Conservation (phyloP, 2,888 invertebrate genomes). For the Agrochola circellaris region DNA sequence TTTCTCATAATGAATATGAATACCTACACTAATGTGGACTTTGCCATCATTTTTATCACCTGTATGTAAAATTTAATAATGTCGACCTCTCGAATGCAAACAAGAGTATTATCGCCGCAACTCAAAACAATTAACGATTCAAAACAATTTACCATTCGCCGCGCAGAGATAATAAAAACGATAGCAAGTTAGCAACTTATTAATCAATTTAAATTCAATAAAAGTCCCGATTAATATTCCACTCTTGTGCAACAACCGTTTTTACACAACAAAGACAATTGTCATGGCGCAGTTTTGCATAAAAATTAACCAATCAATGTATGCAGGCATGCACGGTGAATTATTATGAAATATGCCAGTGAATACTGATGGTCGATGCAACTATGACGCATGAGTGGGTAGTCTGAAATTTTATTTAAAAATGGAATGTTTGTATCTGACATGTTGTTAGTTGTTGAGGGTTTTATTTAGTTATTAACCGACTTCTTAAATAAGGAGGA, state of each 20-base stretch:
- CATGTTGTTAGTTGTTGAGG: neutral
- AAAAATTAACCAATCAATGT: constrained; percentile 74
- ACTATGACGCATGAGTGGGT: constrained; percentile 58
- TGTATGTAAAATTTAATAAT: neutral
- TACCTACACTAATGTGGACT: neutral
- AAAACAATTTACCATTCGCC: neutral
- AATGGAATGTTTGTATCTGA: constrained; percentile 28
- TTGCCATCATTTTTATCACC: neutral
- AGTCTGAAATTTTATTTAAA: constrained; percentile 57
- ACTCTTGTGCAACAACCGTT: constrained; percentile 54
- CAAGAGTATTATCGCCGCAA: neutral
- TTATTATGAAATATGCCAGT: constrained; percentile 72
- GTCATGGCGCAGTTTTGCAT: constrained; percentile 67
- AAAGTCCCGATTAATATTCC: constrained; percentile 61
- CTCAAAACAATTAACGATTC: constrained; percentile 20
- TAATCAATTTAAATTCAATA: constrained; percentile 46
- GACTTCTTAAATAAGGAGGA: too few relatives aligned
- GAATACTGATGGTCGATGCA: constrained; percentile 69
- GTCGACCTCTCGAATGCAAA: neutral
- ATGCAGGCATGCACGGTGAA: constrained; percentile 69
- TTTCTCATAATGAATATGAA: neutral
- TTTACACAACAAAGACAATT: constrained; percentile 72
- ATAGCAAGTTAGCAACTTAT: neutral
- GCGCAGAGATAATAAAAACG: constrained; percentile 16
- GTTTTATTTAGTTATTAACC: neutral